Evolutionary conservation across 37 sponge, comb jelly and placozoan species (phyloP), one percentile per base, ranked within the genome.

Genomic region (Oscarella lobularis): DNA sequence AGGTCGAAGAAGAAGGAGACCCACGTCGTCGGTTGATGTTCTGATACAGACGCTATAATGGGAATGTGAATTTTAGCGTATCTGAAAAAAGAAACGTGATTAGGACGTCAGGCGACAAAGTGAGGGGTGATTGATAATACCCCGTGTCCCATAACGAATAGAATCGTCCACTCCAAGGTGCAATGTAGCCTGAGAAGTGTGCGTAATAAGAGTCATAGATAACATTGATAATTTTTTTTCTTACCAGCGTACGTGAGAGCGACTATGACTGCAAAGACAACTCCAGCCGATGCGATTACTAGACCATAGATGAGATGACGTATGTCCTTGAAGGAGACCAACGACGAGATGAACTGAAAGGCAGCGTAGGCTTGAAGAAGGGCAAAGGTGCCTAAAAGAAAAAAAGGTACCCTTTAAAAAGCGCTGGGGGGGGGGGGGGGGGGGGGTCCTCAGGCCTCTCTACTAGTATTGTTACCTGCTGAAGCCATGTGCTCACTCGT

Each of bases 61-160:
- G 99, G 99, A 85, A 98, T 98, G 82, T 98, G 99, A 67, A 98
- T 91, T 87, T 98, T 98, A 48, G 99, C 99, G 84, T 98, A 98
- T 30, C 97, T 96, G 70, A 4, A 34, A 3, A 2, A 31, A 41
- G 1, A 1, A 37, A 74, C 2, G 38, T 4, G 31, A 39, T 48
- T 27, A 9, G 20, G 60, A 48, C 20, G 60, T 20, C 60, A 48
- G 60, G 9, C 60, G 9, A 48, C 20, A 48, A 48, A 48, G 60
- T 9, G 9, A 48, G n/a, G n/a, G n/a, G n/a, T n/a, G n/a, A n/a
- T n/a, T 9, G 48, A n/a, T 73, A 67, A 38, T 55, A 95, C 97
- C 92, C 92, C 5, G 99, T 98, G 68, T 98, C 99, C 68, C 87
- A 98, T 35, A 98, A 85, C 35, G 95, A 98, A 76, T 98, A 98